Base-by-base conservation (phyloP, 2,888 invertebrate species). In the Ophioninae sp. region DNA sequence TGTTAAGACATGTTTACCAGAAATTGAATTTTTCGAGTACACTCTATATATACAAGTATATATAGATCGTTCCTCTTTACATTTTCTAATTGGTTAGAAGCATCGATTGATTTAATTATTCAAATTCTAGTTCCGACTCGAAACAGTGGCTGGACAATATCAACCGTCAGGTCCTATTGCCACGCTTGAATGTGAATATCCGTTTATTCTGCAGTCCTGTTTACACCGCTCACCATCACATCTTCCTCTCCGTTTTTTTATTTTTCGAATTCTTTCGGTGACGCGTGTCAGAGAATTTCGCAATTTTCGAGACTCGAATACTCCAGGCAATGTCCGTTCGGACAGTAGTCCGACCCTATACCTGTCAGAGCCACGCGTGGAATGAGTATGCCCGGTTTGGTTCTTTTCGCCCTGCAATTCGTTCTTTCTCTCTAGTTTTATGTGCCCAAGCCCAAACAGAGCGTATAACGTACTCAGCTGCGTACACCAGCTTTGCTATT, bases 281-380 rank as follows among this genome's bases (percentile, higher is more conserved):
- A 78, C 67, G 61, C 61, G 57, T 74, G 83, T 79, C 78, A 65
- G 74, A 61, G 75, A 67, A 81, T 78, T 84, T 84, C 81, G 78
- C 75, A 84, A 79, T 79, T 84, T 84, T 78, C 68, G 56, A 72
- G 79, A 81, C 74, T 81, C 62, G 77, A 83, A 80, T 83, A 74
- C 80, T 68, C 69, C 68, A 56, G 37, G 69, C 41, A 73, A 62
- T 77, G 74, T 81, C 70, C 70, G 39, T 81, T 75, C 39, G 81
- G 74, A 84, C 83, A 61, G 80, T 65, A 68, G 64, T 78, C n/a
- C 41, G 57, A 39, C 64, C 30, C 69, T 75, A 80, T 81, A 84
- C 74, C 81, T 78, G 83, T 81, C 81, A 84, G 69, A 69, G 70
- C 81, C 80, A 65, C 56, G 81, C 41, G n/a, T 70, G 41, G 68